A percentile compares a stretch with the other conserved stretches of the same genome.
phyloP scores from a whole-genome alignment of 2,113 vertebrate species.

The Bagarius yarrelli region DNA sequence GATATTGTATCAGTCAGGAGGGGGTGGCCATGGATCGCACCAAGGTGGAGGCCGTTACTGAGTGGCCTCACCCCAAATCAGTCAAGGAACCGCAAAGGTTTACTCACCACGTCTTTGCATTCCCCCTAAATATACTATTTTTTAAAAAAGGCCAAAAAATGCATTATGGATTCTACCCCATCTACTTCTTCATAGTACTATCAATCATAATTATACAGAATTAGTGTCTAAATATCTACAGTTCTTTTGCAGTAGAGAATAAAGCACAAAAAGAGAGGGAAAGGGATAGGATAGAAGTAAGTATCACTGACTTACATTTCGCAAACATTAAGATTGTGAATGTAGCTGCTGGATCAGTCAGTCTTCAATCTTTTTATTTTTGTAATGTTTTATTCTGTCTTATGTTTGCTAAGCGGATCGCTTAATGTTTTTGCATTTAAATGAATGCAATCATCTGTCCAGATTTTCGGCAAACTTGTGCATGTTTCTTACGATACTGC shows the following conservation, averaged over 20 bases:
- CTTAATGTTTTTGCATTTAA: conserved; percentile 24
- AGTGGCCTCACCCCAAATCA: too few relatives aligned
- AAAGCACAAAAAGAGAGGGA: background rate
- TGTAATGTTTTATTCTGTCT: conserved; percentile 53
- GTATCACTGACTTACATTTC: conserved; percentile 7
- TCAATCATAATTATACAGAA: background rate
- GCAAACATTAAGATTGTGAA: conserved; percentile 45
- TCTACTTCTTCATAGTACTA: too few relatives aligned
- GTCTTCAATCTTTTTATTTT: conserved; percentile 44
- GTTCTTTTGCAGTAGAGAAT: background rate
- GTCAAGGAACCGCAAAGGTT: too few relatives aligned
- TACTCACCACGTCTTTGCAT: too few relatives aligned
- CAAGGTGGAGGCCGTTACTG: too few relatives aligned
- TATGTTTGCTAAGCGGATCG: conserved; percentile 45
- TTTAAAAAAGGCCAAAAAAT: too few relatives aligned
- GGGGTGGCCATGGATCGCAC: too few relatives aligned
- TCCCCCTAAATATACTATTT: too few relatives aligned
- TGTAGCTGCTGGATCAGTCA: conserved; percentile 40
- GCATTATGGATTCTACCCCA: too few relatives aligned
- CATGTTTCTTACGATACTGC: background rate
- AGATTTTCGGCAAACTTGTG: background rate
- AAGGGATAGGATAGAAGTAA: background rate
- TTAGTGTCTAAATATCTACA: background rate
- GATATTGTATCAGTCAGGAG: too few relatives aligned
- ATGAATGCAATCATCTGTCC: conserved; percentile 8